Evolutionary conservation across 2,888 invertebrate genomes (phyloP).

Genomic region (Tupiocoris notatus): DNA sequence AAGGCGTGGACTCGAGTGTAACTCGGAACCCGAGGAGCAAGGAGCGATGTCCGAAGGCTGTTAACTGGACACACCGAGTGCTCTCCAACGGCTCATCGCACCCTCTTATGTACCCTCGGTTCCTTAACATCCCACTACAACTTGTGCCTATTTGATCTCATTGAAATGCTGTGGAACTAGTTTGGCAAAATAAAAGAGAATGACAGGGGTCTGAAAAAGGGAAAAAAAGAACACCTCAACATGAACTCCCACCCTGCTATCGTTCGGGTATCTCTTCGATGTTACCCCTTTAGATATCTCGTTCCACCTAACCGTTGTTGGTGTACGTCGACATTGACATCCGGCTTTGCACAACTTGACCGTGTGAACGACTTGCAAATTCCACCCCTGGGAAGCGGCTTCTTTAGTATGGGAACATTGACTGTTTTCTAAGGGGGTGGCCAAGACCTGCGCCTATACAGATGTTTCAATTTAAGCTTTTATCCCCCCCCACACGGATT

Average conservation of each 20-base stretch:
- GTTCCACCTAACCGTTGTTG: no score
- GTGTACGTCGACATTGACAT: no score
- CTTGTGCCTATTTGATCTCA: no score
- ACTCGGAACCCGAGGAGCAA: no score
- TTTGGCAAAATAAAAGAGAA: no score
- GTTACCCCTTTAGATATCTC: constrained; percentile 2
- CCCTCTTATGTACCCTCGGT: constrained; percentile 36
- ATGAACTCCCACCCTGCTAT: background rate
- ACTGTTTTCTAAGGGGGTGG: constrained; percentile 1
- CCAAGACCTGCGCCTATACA: background rate
- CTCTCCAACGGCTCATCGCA: background rate
- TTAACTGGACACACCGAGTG: constrained; percentile 31
- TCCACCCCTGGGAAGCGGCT: no score
- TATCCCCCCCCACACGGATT: no score
- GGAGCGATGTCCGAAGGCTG: constrained; percentile 6
- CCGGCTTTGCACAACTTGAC: constrained; percentile 21
- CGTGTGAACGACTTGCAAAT: constrained; percentile 3
- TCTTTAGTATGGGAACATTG: constrained; percentile 3
- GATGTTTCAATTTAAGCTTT: constrained; percentile 34
- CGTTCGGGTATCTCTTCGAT: background rate
- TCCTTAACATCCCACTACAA: no score
- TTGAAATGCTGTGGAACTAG: no score
- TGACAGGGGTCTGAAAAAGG: constrained; percentile 10
- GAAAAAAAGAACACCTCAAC: background rate
- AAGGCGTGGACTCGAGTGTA: constrained; percentile 27